A percentile compares a stretch with the other conserved stretches of the same genome.
Conservation (phyloP, 2,888 invertebrate species). For the Microplitis deprimator region DNA sequence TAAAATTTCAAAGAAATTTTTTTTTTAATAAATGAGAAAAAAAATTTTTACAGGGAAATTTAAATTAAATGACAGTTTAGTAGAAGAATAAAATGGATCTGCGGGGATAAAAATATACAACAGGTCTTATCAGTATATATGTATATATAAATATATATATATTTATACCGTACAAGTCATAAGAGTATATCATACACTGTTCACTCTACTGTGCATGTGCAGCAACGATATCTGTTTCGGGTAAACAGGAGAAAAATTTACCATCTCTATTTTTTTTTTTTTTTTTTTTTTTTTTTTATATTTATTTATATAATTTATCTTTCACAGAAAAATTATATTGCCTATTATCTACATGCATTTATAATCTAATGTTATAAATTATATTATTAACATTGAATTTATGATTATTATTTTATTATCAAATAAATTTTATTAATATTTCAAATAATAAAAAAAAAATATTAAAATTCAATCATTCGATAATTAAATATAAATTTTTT, state of each 20-base stretch:
- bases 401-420: too few relatives aligned
- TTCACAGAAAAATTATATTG: background rate
- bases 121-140: slow-evolving; percentile 12
- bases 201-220: slow-evolving; percentile 23
- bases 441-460: too few relatives aligned
- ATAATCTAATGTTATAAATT: too few relatives aligned
- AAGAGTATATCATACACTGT: slow-evolving; percentile 4
- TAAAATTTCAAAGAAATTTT: too few relatives aligned
- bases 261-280: background rate
- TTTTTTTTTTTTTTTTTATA: background rate
- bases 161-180: slow-evolving; percentile 12
- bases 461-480: too few relatives aligned
- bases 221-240: slow-evolving; percentile 16
- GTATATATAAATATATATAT: background rate
- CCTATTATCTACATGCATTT: too few relatives aligned
- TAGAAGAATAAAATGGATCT: slow-evolving; percentile 32
- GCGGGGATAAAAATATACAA: slow-evolving; percentile 1
- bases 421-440: background rate
- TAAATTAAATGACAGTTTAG: slow-evolving; percentile 17
- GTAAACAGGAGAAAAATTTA: slow-evolving; percentile 10
- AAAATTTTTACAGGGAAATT: background rate
- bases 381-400: too few relatives aligned
- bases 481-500: too few relatives aligned
- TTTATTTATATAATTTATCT: background rate
- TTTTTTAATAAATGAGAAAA: background rate